phyloP scores from a whole-genome alignment of 37 sponge, comb jelly and placozoan species.

The Amphimedon queenslandica region DNA sequence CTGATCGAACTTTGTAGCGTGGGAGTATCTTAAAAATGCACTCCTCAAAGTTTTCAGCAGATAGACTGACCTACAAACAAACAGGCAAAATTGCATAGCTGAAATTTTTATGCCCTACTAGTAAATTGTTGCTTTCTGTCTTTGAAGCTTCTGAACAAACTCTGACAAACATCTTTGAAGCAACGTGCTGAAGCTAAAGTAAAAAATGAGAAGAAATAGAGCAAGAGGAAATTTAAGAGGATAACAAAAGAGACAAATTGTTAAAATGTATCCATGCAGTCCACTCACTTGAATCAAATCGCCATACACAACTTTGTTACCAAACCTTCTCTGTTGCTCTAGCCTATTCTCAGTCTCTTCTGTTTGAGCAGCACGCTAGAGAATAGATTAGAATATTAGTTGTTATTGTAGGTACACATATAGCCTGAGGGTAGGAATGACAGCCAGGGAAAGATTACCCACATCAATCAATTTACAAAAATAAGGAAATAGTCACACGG shows the following conservation, averaged over 20 bases:
- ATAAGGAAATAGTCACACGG: too few species aligned
- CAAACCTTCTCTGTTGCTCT: not conserved
- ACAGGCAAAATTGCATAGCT: too few species aligned
- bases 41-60: not conserved
- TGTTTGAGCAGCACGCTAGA: not conserved
- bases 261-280: not conserved
- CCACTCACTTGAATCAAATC: not conserved
- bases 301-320: not conserved
- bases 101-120: too few species aligned
- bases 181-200: conserved; percentile 53
- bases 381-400: too few species aligned
- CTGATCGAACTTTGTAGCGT: not conserved
- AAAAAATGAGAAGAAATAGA: not conserved
- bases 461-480: not conserved
- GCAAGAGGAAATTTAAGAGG: not conserved
- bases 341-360: not conserved
- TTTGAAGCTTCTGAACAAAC: conserved; percentile 53
- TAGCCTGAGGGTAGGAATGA: too few species aligned
- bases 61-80: not conserved
- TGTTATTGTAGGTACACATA: too few species aligned
- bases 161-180: conserved; percentile 55
- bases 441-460: not conserved
- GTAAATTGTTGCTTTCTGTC: conserved; percentile 66
- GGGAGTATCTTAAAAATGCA: not conserved
- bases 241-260: not conserved